These are phyloP conservation scores for Acromyrmex heyeri DNA, from an alignment of 1,140 invertebrate genomes.

Conservation along the genomic window DNA sequence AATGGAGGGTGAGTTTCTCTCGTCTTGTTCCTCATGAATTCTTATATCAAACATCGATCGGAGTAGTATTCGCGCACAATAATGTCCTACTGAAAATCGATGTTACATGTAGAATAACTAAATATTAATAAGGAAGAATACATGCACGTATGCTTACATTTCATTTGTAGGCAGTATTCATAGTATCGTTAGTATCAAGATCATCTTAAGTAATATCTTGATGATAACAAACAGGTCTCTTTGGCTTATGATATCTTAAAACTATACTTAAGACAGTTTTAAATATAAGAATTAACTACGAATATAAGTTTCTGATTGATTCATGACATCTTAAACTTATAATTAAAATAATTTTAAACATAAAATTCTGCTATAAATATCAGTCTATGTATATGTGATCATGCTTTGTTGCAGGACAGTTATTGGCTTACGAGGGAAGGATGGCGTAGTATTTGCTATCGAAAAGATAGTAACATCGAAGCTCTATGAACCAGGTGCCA, in stretches of 20 bases:
- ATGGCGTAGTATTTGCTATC: conserved; percentile 98
- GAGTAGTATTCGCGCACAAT: neutral
- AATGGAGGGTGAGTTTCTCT: conserved; percentile 93
- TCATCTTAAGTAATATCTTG: no score
- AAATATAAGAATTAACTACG: no score
- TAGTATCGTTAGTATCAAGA: no score
- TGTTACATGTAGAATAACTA: neutral
- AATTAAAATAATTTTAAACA: no score
- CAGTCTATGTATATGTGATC: neutral
- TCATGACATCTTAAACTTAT: no score
- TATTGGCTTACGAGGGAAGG: conserved; percentile 97
- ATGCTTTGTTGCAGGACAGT: conserved; percentile 90
- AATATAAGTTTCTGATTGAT: no score
- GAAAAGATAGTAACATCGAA: conserved; percentile 99
- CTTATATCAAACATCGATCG: neutral
- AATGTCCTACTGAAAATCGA: neutral
- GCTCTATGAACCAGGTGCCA: conserved; percentile 97
- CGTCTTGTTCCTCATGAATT: neutral
- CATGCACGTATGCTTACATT: neutral
- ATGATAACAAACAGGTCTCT: no score
- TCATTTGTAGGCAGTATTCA: neutral
- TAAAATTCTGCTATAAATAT: no score
- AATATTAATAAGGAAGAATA: neutral
- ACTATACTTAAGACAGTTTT: no score
- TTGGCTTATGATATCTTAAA: no score